Percentiles rank a stretch among this genome's conserved stretches.
These are phyloP conservation scores for Capreolus pygargus DNA, from an alignment of 2,113 vertebrate species.

Conservation along the genomic window DNA sequence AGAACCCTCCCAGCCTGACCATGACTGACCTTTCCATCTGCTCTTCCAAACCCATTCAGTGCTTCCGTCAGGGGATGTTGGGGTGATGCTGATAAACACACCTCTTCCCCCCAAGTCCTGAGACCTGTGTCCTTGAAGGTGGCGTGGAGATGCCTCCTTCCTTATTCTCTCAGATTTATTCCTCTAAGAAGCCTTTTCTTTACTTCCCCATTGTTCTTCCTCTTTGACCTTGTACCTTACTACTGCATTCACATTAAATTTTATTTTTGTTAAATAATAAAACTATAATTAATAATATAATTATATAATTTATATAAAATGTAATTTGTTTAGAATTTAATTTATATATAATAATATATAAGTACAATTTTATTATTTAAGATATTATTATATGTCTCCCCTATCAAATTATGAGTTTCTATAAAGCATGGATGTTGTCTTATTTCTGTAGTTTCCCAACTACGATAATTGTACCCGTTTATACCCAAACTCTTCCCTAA, in stretches of 20 bases:
- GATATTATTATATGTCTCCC: neutral
- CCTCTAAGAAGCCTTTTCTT: neutral
- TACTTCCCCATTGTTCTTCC: neutral
- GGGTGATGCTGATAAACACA: neutral
- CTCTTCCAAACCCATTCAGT: neutral
- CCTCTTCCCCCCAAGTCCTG: fast-evolving
- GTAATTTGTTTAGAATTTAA: neutral
- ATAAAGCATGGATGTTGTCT: neutral
- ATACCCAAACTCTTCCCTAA: neutral
- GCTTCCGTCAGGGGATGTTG: neutral
- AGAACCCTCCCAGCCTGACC: neutral
- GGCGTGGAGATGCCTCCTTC: neutral
- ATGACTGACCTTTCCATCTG: neutral
- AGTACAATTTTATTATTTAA: neutral
- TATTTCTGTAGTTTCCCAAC: neutral
- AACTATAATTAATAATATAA: neutral
- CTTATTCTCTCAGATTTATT: neutral
- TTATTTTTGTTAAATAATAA: neutral
- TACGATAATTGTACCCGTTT: neutral
- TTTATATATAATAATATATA: neutral
- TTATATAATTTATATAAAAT: neutral
- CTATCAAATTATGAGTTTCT: neutral
- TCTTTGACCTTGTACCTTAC: neutral
- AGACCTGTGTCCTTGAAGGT: neutral
- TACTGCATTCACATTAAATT: neutral